phyloP scores from a whole-genome alignment of 2,113 vertebrate species.

The Marmota monax region DNA sequence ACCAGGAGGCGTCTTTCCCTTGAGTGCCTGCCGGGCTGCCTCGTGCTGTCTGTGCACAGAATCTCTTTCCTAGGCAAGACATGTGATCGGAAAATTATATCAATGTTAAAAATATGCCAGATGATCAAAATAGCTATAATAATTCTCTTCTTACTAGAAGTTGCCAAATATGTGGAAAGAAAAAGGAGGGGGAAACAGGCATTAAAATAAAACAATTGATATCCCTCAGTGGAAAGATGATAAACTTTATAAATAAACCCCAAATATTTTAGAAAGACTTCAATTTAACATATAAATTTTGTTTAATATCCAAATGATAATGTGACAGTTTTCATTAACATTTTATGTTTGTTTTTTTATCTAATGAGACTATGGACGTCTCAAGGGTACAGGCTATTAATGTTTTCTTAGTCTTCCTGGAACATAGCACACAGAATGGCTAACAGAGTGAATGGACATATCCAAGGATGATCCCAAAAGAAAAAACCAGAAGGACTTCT shows the following conservation, averaged over 20 bases:
- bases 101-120: constrained; percentile 25
- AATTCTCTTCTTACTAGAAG: constrained; percentile 1
- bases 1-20: constrained; percentile 86
- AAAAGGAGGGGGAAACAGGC: background rate
- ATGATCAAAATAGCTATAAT: background rate
- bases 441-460: background rate
- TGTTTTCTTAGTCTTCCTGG: background rate
- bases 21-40: constrained; percentile 87
- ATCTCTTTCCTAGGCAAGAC: constrained; percentile 89
- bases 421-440: background rate
- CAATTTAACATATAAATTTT: background rate
- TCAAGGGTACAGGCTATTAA: background rate
- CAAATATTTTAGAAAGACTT: constrained; percentile 15
- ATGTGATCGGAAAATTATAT: background rate
- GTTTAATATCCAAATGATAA: constrained; percentile 23
- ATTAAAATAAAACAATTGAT: background rate
- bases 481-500: background rate
- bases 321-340: background rate
- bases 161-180: background rate
- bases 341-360: background rate
- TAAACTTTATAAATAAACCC: constrained; percentile 16
- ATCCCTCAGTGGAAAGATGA: background rate
- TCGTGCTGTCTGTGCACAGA: constrained; percentile 88
- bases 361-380: constrained; percentile 6
- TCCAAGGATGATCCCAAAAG: background rate